Evolutionary conservation across 1,140 invertebrate species (phyloP), one percentile per base, ranked within the genome.

Genomic region (Belonocnema kinseyi): DNA sequence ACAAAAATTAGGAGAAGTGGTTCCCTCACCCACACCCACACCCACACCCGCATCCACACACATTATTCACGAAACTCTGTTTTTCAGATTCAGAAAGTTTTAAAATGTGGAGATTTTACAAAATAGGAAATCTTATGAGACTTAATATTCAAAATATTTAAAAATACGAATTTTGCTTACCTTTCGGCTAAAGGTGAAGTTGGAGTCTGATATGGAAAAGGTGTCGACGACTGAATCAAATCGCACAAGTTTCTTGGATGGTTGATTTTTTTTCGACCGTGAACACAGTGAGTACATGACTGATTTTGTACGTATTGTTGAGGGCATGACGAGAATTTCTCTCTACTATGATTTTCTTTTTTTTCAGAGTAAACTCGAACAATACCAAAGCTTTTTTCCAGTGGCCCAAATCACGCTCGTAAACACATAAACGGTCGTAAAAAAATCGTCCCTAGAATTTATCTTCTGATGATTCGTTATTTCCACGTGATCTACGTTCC

Each of bases 191-290:
- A 80, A 84, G 75, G 88, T 79, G 40, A 90, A 88, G 77, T 90
- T 91, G 81, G 87, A 91, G 73, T 93, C 93, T 33, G 93, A 93
- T 77, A 93, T 92, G 53, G 93, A 93, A 85, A 93, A 93, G n/a
- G 93, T 94, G 82, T 93, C 93, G 80, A 94, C 93, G 77, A 93
- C 89, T 5, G 93, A 93, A 86, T 94, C 93, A 86, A 94, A 94
- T 40, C 93, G 90, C 19, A 94, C 93, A 71, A 93, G 88, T 85
- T 93, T 94, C 85, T 93, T 93, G 26, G 91, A 82, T 76, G 89
- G 88, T 10, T 88, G 88, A 75, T 89, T 83, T 82, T 91, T 90
- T 85, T 93, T 93, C 78, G 90, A 90, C 58, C 92, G 89, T 72
- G 93, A 92, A 88, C 93, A 94, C 75, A 94, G 88, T 75, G 93